Evolutionary conservation across 2,113 vertebrate species (phyloP).

Genomic region (Laticauda laticaudata): DNA sequence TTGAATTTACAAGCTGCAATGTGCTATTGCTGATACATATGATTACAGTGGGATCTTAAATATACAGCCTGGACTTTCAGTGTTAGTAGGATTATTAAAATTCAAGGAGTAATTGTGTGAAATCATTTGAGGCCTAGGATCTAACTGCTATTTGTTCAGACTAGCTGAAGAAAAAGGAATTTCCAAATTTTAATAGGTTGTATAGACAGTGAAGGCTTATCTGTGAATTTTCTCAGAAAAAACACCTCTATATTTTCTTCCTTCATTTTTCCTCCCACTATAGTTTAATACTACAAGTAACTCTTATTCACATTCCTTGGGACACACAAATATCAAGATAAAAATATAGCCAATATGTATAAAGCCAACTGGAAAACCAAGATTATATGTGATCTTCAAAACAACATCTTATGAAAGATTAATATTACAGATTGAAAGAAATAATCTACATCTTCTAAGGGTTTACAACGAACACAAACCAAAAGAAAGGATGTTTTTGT

Average conservation of each 20-base stretch:
- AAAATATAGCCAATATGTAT: neutral
- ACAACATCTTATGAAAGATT: neutral
- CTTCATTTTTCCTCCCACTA: neutral
- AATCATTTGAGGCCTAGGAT: neutral
- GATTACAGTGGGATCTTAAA: neutral
- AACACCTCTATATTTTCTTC: neutral
- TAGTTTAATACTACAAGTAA: too few species aligned
- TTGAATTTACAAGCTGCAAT: neutral
- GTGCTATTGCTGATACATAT: neutral
- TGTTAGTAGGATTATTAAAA: neutral
- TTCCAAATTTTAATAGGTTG: neutral
- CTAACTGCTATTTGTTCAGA: neutral
- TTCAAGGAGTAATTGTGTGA: accelerated
- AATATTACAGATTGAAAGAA: neutral
- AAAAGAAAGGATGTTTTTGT: neutral
- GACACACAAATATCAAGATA: neutral
- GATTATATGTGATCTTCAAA: neutral
- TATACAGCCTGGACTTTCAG: neutral
- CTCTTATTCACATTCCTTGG: neutral
- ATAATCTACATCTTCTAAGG: neutral
- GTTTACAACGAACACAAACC: neutral
- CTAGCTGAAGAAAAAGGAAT: neutral
- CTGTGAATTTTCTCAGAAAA: neutral
- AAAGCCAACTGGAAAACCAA: neutral
- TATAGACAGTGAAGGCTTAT: neutral